phyloP scores from a whole-genome alignment of 30 jellyfish, hydroid and myxozoan species.

The Euphysa ruthae region DNA sequence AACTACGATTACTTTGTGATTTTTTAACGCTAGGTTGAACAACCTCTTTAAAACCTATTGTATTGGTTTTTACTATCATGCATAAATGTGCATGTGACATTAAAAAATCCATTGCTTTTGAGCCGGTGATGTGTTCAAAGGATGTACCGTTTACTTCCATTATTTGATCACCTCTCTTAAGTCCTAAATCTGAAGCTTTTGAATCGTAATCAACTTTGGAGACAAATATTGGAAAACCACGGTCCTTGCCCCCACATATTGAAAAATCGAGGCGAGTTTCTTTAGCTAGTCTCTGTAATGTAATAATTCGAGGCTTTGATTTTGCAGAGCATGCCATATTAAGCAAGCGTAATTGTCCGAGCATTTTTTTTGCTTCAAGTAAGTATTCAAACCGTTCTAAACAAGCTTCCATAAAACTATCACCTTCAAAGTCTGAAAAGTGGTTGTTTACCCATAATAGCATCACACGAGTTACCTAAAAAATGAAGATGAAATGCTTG shows the following conservation, averaged over 20 bases:
- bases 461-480: constrained; percentile 87
- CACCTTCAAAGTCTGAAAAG: constrained; percentile 80
- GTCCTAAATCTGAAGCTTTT: constrained; percentile 65
- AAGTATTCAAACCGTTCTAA: constrained; percentile 61
- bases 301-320: constrained; percentile 55
- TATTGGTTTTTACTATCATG: constrained; percentile 59
- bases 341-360: constrained; percentile 80
- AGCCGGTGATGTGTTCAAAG: constrained; percentile 54
- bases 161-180: constrained; percentile 88
- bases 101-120: constrained; percentile 55
- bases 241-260: constrained; percentile 77
- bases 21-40: constrained; percentile 28
- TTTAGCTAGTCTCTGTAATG: constrained; percentile 53
- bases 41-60: constrained; percentile 60
- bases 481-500: too few species aligned
- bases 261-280: constrained; percentile 71
- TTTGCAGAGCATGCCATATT: constrained; percentile 91
- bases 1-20: constrained; percentile 19
- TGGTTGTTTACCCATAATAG: constrained; percentile 91
- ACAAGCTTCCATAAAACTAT: constrained; percentile 64
- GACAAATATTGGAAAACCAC: constrained; percentile 58
- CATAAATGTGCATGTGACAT: constrained; percentile 67
- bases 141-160: constrained; percentile 81
- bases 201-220: constrained; percentile 84
- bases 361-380: constrained; percentile 82